phyloP scores from a whole-genome alignment of 2,888 invertebrate genomes.

The Drosophila kuntzei region DNA sequence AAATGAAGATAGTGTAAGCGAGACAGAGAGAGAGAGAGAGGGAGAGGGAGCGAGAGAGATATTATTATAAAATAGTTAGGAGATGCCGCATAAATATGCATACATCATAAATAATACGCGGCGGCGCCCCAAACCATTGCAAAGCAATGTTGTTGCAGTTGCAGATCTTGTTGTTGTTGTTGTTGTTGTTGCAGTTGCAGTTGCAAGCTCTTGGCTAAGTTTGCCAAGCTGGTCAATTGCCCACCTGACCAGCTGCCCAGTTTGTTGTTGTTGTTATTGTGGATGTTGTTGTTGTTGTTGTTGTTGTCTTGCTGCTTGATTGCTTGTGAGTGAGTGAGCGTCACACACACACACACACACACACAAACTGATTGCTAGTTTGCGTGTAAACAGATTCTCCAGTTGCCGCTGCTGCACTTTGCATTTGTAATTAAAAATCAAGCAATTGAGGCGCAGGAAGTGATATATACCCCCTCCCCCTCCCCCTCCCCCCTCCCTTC shows the following conservation, averaged over 20 bases:
- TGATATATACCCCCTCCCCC: slow-evolving; percentile 31
- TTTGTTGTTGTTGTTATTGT: slow-evolving; percentile 3
- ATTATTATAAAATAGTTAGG: slow-evolving; percentile 77
- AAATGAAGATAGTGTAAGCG: slow-evolving; percentile 12
- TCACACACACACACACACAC: slow-evolving; percentile 27
- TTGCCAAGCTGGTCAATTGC: slow-evolving; percentile 42
- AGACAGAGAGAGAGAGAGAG: not conserved
- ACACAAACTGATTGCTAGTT: slow-evolving; percentile 67
- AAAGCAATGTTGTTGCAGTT: slow-evolving; percentile 19
- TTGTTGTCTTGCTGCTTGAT: slow-evolving; percentile 59
- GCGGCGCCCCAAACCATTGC: slow-evolving; percentile 70
- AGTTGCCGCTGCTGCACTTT: slow-evolving; percentile 61
- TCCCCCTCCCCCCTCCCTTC: not conserved
- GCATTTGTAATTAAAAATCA: slow-evolving; percentile 79
- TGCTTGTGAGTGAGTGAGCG: slow-evolving; percentile 53
- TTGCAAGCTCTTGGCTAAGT: slow-evolving; percentile 32
- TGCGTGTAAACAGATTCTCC: slow-evolving; percentile 75
- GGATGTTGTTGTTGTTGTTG: slow-evolving; percentile 8
- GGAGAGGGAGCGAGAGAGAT: slow-evolving; percentile 7
- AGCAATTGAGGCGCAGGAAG: slow-evolving; percentile 75
- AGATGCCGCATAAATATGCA: slow-evolving; percentile 78
- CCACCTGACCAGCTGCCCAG: slow-evolving; percentile 66
- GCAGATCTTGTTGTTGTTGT: slow-evolving; percentile 25
- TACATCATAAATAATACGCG: slow-evolving; percentile 75
- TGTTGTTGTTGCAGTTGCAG: slow-evolving; percentile 19